Evolutionary conservation across 2,113 vertebrate species (phyloP).

Genomic region (Megaceryle torquata): DNA sequence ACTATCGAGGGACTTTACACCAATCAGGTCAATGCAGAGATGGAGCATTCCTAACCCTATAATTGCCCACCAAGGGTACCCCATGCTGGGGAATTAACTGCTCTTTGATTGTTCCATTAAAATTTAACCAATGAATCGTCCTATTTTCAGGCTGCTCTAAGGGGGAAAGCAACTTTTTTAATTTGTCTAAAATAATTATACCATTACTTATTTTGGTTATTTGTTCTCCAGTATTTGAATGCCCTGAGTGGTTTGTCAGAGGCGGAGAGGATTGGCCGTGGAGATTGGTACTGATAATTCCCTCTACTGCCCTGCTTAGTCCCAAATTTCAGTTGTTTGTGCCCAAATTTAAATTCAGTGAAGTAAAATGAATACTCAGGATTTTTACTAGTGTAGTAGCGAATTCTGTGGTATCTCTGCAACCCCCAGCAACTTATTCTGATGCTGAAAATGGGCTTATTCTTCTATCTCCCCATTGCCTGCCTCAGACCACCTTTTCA

Average conservation of each 20-base stretch:
- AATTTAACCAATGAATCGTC: slow-evolving; percentile 61
- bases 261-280: not conserved
- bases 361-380: not conserved
- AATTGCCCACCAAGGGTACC: slow-evolving; percentile 43
- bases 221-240: slow-evolving; percentile 24
- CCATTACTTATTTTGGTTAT: slow-evolving; percentile 52
- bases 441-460: not conserved
- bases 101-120: slow-evolving; percentile 70
- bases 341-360: not conserved
- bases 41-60: slow-evolving; percentile 43
- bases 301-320: not conserved
- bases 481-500: not conserved
- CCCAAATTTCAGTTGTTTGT: not conserved
- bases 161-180: slow-evolving; percentile 58
- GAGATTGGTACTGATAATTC: not conserved
- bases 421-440: accelerated
- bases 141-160: slow-evolving; percentile 48
- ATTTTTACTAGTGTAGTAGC: not conserved
- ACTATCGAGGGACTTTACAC: slow-evolving; percentile 23
- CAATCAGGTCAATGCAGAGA: slow-evolving; percentile 59
- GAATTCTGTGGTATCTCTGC: not conserved
- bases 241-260: not conserved
- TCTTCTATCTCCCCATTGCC: not conserved
- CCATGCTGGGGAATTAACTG: slow-evolving; percentile 55
- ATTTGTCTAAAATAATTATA: slow-evolving; percentile 67